Percentiles rank a stretch among this genome's conserved stretches.
phyloP scores from a whole-genome alignment of 1,140 invertebrate genomes.

The Thrips palmi region DNA sequence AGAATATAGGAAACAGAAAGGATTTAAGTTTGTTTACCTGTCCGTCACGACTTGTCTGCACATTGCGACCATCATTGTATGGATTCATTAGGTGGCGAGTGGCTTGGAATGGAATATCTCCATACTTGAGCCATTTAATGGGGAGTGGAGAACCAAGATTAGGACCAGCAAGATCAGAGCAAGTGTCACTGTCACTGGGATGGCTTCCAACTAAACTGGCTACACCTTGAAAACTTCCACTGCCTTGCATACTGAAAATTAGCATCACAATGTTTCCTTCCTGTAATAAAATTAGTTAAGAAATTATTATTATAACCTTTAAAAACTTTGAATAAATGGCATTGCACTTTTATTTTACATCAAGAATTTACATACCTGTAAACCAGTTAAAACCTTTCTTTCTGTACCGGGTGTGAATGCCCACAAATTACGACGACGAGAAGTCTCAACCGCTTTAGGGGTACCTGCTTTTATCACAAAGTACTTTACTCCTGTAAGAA shows the following conservation, averaged over 20 bases:
- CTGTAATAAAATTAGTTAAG: no score
- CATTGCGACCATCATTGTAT: slow-evolving; percentile 30
- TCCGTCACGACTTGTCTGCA: slow-evolving; percentile 24
- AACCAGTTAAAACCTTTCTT: slow-evolving; percentile 25
- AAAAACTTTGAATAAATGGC: neutral
- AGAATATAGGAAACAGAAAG: slow-evolving; percentile 3
- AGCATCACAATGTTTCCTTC: slow-evolving; percentile 28
- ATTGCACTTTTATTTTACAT: slow-evolving; percentile 1
- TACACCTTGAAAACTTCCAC: slow-evolving; percentile 32
- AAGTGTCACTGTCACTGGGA: slow-evolving; percentile 20
- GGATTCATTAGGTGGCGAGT: slow-evolving; percentile 28
- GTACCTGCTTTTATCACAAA: slow-evolving; percentile 30
- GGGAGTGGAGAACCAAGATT: slow-evolving; percentile 14
- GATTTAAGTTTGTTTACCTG: neutral
- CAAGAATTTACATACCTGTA: slow-evolving; percentile 24
- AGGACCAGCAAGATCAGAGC: slow-evolving; percentile 22
- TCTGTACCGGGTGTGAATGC: slow-evolving; percentile 27
- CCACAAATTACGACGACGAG: slow-evolving; percentile 26
- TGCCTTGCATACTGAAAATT: slow-evolving; percentile 32
- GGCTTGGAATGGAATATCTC: slow-evolving; percentile 28
- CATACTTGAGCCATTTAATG: slow-evolving; percentile 30
- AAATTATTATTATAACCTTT: no score
- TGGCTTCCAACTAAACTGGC: slow-evolving; percentile 24
- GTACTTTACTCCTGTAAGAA: slow-evolving; percentile 16
- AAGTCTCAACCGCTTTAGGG: slow-evolving; percentile 27